Percentiles rank a stretch among this genome's conserved stretches.
These are phyloP conservation scores for Zoanthus sociatus DNA, from an alignment of 92 coral and sea anemone species.

Conservation along the genomic window DNA sequence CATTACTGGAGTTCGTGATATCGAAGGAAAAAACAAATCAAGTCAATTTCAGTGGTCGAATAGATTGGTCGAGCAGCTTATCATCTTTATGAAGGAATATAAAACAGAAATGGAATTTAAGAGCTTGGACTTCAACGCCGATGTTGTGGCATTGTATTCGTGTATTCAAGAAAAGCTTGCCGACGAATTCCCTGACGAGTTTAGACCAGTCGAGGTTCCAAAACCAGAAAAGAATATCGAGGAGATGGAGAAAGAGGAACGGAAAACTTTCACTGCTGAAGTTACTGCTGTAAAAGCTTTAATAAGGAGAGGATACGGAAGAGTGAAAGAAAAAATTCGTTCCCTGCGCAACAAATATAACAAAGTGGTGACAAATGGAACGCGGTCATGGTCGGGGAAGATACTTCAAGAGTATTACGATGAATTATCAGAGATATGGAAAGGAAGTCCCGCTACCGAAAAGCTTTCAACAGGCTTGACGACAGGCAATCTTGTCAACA, in stretches of 20 bases:
- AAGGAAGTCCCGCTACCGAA: constrained; percentile 66
- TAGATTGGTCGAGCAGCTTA: constrained; percentile 29
- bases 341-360: constrained; percentile 55
- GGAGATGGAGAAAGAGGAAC: constrained; percentile 40
- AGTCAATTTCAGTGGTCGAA: constrained; percentile 20
- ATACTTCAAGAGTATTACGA: constrained; percentile 59
- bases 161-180: constrained; percentile 29
- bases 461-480: not conserved
- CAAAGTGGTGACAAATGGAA: constrained; percentile 59
- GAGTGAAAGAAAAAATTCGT: constrained; percentile 61
- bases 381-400: constrained; percentile 60
- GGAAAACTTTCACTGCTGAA: constrained; percentile 36
- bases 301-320: constrained; percentile 55
- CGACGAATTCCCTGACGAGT: constrained; percentile 33
- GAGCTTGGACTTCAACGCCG: constrained; percentile 49
- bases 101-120: constrained; percentile 54
- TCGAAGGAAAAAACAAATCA: no score
- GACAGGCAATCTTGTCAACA: no score
- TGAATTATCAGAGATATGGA: constrained; percentile 55
- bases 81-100: constrained; percentile 18
- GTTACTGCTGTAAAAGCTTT: constrained; percentile 44
- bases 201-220: constrained; percentile 59
- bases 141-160: constrained; percentile 54
- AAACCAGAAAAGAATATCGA: constrained; percentile 11
- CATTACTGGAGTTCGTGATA: not conserved